These are phyloP conservation scores for Wasmannia auropunctata DNA, from an alignment of 1,140 invertebrate genomes.

Conservation along the genomic window DNA sequence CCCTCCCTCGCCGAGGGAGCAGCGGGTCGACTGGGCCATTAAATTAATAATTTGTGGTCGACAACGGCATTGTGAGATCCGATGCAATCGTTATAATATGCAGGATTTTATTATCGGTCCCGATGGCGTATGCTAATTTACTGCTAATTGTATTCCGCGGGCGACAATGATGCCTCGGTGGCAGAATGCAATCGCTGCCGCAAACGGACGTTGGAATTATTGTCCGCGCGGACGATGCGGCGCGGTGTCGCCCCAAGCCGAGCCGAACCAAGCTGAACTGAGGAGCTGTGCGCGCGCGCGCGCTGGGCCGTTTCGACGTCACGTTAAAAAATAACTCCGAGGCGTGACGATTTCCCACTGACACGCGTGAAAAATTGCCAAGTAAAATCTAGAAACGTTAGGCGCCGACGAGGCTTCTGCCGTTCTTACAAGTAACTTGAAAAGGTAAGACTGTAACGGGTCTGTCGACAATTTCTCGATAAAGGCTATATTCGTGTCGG, in stretches of 20 bases:
- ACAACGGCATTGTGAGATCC: slow-evolving; percentile 84
- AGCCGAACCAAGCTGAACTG: not conserved
- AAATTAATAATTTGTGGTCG: slow-evolving; percentile 86
- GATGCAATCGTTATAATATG: slow-evolving; percentile 85
- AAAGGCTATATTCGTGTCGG: not conserved
- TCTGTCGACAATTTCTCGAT: not conserved
- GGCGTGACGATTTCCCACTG: slow-evolving; percentile 61
- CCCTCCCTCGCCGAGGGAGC: slow-evolving; percentile 48
- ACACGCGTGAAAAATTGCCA: slow-evolving; percentile 71
- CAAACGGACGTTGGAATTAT: slow-evolving; percentile 65
- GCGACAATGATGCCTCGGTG: slow-evolving; percentile 84
- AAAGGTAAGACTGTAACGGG: not conserved
- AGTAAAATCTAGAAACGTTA: slow-evolving; percentile 57
- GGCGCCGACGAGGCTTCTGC: slow-evolving; percentile 18
- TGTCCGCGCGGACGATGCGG: slow-evolving; percentile 53
- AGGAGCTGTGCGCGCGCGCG: not conserved
- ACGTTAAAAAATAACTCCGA: slow-evolving; percentile 58
- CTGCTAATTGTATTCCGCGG: slow-evolving; percentile 85
- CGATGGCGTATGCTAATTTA: slow-evolving; percentile 85
- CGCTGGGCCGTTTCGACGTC: not conserved
- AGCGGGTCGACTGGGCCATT: slow-evolving; percentile 77
- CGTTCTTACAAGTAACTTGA: slow-evolving; percentile 39
- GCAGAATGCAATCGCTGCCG: slow-evolving; percentile 70
- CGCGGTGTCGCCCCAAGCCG: slow-evolving; percentile 5
- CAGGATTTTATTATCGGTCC: slow-evolving; percentile 84